Percentiles rank a stretch among this genome's conserved stretches.
These are phyloP conservation scores for Sarotherodon lohbergeri DNA, from an alignment of 2,113 vertebrate genomes.

Conservation along the genomic window DNA sequence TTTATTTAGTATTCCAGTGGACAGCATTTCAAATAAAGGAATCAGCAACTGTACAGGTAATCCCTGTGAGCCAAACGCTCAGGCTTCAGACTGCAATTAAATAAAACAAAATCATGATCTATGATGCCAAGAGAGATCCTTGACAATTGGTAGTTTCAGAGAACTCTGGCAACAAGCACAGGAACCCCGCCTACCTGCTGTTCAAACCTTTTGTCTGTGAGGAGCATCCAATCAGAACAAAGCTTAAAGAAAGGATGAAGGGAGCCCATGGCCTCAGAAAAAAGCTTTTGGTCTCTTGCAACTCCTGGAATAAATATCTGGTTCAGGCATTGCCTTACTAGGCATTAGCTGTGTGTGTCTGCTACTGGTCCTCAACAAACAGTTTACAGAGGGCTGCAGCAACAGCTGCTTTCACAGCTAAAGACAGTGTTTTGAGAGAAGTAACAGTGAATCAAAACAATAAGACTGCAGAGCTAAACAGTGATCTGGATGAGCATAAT, in stretches of 20 bases:
- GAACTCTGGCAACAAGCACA: neutral
- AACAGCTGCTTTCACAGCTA: rapidly evolving
- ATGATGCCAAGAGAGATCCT: neutral
- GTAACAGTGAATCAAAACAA: neutral
- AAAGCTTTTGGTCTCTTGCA: neutral
- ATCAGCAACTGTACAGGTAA: neutral
- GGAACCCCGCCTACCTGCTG: rapidly evolving
- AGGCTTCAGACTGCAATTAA: neutral
- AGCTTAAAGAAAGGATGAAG: neutral
- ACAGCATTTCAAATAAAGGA: neutral
- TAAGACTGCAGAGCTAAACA: neutral
- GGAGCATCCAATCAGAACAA: neutral
- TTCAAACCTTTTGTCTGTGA: neutral
- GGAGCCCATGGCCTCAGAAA: neutral
- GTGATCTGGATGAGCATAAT: neutral
- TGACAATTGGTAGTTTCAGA: neutral
- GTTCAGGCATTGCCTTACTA: neutral
- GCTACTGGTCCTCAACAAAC: neutral
- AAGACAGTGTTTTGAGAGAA: neutral
- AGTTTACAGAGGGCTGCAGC: neutral
- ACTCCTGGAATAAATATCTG: neutral
- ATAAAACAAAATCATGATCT: neutral
- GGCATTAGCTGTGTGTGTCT: neutral
- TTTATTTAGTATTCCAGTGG: neutral
- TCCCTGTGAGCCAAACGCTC: neutral